Evolutionary conservation across 2,888 invertebrate species (phyloP), one percentile per base, ranked within the genome.

Genomic region (Thymelicus sylvestris): DNA sequence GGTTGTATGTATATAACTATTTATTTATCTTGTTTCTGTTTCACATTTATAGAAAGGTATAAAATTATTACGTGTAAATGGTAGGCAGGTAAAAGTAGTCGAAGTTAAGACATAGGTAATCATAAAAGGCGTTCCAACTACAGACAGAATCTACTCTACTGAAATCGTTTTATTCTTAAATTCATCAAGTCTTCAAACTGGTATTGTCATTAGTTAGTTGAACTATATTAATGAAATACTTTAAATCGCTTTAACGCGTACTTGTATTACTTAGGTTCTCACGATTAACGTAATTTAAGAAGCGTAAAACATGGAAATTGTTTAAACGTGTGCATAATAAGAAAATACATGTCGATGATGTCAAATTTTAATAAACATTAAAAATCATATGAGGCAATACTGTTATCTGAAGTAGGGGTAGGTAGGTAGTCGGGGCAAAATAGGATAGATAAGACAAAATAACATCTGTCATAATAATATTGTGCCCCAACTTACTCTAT

Each of bases 151-250:
- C 60, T 67, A 62, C 19, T 61, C 68, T 57, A 63, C 38, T 47
- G 50, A 67, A 61, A 10, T 67, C n/a, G 31, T 7, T 48, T 38
- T 63, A 8, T 44, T 13, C 55, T 55, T 63, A 68, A 55, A 68
- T 47, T 69, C 59, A 50, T 67, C 47, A 64, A 69, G 69, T 69
- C 69, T 69, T 69, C 48, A 12, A 59, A 60, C 15, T 60, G 64
- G 64, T 69, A 69, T 69, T 69, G 69, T 69, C 69, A 48, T 61
- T 69, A 48, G 13, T 19, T 48, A 47, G 57, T 67, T 63, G 15
- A 13, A 55, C 7, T 55, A 63, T 15, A 63, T 6, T 38, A 57
- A 31, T 57, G 15, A 52, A 12, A 41, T 31, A 47, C 10, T 44
- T 44, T 47, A 62, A 24, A 60, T 60, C 39, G 15, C 13, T 44